Base-by-base conservation (phyloP, 1,140 invertebrate species). In the Chelonus insularis region DNA sequence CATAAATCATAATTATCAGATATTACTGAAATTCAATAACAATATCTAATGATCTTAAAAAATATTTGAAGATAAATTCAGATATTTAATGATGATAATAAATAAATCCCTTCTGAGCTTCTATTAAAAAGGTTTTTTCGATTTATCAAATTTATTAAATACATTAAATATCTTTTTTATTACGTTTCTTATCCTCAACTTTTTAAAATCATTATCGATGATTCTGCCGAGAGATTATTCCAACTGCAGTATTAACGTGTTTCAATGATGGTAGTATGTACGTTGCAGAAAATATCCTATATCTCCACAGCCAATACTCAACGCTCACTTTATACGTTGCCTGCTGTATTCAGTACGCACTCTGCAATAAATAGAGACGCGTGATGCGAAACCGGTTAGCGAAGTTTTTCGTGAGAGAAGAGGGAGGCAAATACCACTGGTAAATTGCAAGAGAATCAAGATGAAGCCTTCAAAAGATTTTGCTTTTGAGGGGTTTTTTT, bases 221-320 rank as follows among this genome's bases (percentile, higher is more conserved):
- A 65, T 65, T 61, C 29, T 21, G 37, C 54, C 39, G 61, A 12
- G 52, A 65, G 63, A 65, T 65, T 65, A 58, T 25, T 41, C 58
- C 21, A 51, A 34, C 34, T 45, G 60, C 59, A 64, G 60, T 65
- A 61, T 65, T 55, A 48, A 51, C 59, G 48, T 61, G 57, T 43
- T 61, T 65, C 59, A 52, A 65, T 65, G 55, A 61, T 58, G 58
- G 34, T 51, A 16, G 39, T 50, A 57, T 54, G 41, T 54, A 60
- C 41, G 29, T 37, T 52, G 54, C 4, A 16, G 18, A 16, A 52
- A 57, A 60, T 60, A 41, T 51, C 21, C 50, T 37, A 34, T 56
- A 60, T 60, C 21, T 32, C 23, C 2, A n/a, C 25, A 16, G 20
- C 25, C 41, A 11, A 45, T 32, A 29, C 29, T 25, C 45, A 16